A percentile compares a stretch with the other conserved stretches of the same genome.
Conservation (phyloP, 2,888 invertebrate genomes). For the Amphipyra berbera region DNA sequence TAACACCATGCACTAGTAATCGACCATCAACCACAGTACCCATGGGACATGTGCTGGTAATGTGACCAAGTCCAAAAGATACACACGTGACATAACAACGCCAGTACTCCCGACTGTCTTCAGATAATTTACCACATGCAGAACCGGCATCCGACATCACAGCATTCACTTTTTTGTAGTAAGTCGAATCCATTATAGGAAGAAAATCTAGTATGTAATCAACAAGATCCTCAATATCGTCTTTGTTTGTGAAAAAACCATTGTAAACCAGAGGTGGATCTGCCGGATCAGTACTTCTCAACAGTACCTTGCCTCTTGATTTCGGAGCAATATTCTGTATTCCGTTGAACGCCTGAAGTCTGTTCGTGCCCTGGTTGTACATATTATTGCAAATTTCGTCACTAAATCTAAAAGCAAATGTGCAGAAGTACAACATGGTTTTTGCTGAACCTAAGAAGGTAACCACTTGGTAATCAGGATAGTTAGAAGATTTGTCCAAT, state of each 20-base stretch:
- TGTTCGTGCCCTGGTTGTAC: constrained; percentile 31
- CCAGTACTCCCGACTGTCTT: constrained; percentile 64
- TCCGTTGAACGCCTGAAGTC: constrained; percentile 56
- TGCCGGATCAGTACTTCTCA: constrained; percentile 57
- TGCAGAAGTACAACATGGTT: constrained; percentile 57
- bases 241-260: constrained; percentile 56
- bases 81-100: constrained; percentile 61
- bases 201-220: constrained; percentile 56
- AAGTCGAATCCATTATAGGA: constrained; percentile 59
- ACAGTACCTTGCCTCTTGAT: constrained; percentile 74
- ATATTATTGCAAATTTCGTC: constrained; percentile 60
- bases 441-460: constrained; percentile 45
- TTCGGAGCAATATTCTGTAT: constrained; percentile 63
- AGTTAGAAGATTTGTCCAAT: constrained; percentile 50
- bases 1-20: constrained; percentile 60
- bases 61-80: constrained; percentile 61
- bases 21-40: constrained; percentile 63
- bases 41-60: constrained; percentile 65
- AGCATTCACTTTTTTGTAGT: constrained; percentile 59
- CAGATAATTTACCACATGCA: constrained; percentile 52
- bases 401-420: constrained; percentile 87
- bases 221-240: constrained; percentile 58
- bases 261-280: constrained; percentile 59
- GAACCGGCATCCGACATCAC: constrained; percentile 50
- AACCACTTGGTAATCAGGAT: constrained; percentile 59